Conservation (phyloP, 2,113 vertebrate species). For the Copsychus sechellarum region DNA sequence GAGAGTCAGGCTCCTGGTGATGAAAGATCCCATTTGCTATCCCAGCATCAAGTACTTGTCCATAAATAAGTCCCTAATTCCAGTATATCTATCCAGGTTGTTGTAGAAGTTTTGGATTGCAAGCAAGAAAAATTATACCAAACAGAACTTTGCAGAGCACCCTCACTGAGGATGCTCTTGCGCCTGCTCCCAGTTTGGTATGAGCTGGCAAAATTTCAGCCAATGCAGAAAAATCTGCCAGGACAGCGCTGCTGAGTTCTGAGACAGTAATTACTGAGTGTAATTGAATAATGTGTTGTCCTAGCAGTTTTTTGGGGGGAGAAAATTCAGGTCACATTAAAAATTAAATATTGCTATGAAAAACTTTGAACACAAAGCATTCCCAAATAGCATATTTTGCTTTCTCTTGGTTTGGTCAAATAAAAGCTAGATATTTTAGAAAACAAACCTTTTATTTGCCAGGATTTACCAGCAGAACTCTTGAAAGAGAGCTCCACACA, state of each 20-base stretch:
- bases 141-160: background rate
- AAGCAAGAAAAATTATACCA: background rate
- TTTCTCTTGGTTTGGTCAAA: background rate
- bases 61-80: background rate
- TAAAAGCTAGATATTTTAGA: background rate
- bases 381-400: background rate
- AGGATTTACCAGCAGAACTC: background rate
- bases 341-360: background rate
- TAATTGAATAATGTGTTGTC: background rate
- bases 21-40: background rate
- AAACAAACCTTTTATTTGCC: background rate
- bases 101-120: background rate
- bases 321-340: background rate
- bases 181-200: background rate
- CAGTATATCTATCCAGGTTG: background rate
- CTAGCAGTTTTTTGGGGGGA: background rate
- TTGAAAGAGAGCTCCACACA: background rate
- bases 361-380: background rate
- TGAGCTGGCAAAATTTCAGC: background rate
- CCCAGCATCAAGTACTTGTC: background rate
- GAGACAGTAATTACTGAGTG: background rate
- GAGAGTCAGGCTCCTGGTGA: background rate
- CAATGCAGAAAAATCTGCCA: accelerated
- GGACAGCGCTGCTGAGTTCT: background rate
- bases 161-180: background rate